A percentile compares a stretch with the other conserved stretches of the same genome.
phyloP scores from a whole-genome alignment of 2,888 invertebrate genomes.

The Leistus spinibarbis region DNA sequence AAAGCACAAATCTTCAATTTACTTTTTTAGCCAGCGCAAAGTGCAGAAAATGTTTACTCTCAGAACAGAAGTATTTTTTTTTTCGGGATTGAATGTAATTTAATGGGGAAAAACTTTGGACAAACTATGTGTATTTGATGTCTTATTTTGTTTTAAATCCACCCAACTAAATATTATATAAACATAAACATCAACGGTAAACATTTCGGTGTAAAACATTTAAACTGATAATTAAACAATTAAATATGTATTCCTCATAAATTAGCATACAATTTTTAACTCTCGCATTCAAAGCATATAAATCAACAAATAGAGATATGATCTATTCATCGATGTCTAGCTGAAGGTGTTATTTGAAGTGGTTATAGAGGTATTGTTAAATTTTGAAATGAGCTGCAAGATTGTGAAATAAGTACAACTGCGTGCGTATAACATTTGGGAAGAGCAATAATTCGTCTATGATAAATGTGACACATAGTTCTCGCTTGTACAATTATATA shows the following conservation, averaged over 20 bases:
- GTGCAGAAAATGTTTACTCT: no score
- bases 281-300: not conserved
- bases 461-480: not conserved
- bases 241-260: not conserved
- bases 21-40: no score
- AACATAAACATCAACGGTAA: no score
- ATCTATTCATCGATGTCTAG: not conserved
- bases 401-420: not conserved
- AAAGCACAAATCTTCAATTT: not conserved
- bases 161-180: no score
- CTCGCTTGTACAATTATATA: not conserved
- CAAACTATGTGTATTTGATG: no score
- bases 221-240: not conserved
- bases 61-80: not conserved
- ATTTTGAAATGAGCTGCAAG: not conserved
- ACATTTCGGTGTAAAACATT: no score
- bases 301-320: not conserved
- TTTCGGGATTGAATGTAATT: not conserved
- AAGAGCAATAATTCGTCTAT: not conserved
- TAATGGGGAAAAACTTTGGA: no score
- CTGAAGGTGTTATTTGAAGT: constrained; percentile 11
- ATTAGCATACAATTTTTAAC: not conserved
- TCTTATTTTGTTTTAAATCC: no score
- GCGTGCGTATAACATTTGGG: not conserved
- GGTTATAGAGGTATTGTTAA: constrained; percentile 13